These are phyloP conservation scores for Eremobia ochroleuca DNA, from an alignment of 2,888 invertebrate genomes.

Conservation along the genomic window DNA sequence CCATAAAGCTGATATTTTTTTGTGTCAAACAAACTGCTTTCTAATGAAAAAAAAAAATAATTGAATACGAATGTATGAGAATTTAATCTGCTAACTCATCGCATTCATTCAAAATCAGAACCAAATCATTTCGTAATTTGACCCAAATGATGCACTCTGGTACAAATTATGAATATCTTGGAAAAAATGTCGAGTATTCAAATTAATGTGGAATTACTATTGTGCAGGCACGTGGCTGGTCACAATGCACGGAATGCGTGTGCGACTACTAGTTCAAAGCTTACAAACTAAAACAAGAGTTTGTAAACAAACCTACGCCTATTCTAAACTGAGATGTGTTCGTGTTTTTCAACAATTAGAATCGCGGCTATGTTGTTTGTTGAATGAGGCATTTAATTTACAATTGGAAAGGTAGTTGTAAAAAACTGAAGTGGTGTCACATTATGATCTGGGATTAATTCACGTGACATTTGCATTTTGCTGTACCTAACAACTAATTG, in stretches of 20 bases:
- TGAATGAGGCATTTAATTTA: constrained; percentile 36
- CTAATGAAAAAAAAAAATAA: background rate
- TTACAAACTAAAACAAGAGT: constrained; percentile 78
- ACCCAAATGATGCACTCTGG: constrained; percentile 38
- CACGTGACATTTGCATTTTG: background rate
- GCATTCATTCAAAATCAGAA: constrained; percentile 39
- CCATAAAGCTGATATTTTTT: background rate
- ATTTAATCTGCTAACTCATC: constrained; percentile 25
- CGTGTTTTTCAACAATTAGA: constrained; percentile 77
- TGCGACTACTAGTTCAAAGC: constrained; percentile 67
- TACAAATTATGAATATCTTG: constrained; percentile 29
- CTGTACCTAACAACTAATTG: background rate
- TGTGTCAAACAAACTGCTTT: background rate
- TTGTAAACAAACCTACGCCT: constrained; percentile 82
- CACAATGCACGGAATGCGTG: constrained; percentile 65
- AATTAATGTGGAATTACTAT: constrained; percentile 35
- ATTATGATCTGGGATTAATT: background rate
- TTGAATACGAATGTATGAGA: background rate
- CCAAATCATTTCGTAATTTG: constrained; percentile 36
- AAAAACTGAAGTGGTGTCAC: background rate
- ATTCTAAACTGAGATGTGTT: constrained; percentile 77
- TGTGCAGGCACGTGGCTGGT: constrained; percentile 61
- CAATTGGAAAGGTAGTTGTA: constrained; percentile 3
- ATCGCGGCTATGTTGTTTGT: constrained; percentile 44
- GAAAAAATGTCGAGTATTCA: constrained; percentile 25